Evolutionary conservation across 2,888 invertebrate species (phyloP).

Genomic region (Chironomus tentans): DNA sequence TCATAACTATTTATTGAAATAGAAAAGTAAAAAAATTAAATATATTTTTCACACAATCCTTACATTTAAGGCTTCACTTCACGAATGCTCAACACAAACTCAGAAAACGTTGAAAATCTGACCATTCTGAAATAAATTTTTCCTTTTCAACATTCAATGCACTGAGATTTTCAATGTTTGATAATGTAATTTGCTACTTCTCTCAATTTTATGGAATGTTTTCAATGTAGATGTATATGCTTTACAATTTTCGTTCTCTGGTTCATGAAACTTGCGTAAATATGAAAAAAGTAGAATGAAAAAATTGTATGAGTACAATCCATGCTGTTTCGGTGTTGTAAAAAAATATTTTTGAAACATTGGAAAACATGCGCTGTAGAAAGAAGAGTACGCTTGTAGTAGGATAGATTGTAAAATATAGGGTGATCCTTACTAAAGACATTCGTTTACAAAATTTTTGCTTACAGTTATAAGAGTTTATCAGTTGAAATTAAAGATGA

Average conservation of each 20-base stretch:
- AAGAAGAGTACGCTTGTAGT: not conserved
- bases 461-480: too few relatives aligned
- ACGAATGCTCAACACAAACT: constrained; percentile 19
- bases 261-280: not conserved
- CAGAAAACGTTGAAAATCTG: not conserved
- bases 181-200: not conserved
- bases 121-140: not conserved
- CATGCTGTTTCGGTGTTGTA: not conserved
- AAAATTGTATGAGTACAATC: too few relatives aligned
- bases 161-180: not conserved
- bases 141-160: not conserved
- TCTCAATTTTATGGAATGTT: not conserved
- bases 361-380: not conserved
- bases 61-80: not conserved
- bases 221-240: not conserved
- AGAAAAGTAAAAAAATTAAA: not conserved
- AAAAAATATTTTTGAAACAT: not conserved
- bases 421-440: not conserved
- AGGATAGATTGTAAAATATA: not conserved
- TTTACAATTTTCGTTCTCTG: not conserved
- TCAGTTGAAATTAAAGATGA: too few relatives aligned
- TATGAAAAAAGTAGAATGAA: too few relatives aligned
- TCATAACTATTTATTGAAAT: too few relatives aligned
- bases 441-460: too few relatives aligned
- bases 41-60: not conserved